Conservation (phyloP, 64 coral and sea anemone genomes). For the Astreopora myriophthalma region DNA sequence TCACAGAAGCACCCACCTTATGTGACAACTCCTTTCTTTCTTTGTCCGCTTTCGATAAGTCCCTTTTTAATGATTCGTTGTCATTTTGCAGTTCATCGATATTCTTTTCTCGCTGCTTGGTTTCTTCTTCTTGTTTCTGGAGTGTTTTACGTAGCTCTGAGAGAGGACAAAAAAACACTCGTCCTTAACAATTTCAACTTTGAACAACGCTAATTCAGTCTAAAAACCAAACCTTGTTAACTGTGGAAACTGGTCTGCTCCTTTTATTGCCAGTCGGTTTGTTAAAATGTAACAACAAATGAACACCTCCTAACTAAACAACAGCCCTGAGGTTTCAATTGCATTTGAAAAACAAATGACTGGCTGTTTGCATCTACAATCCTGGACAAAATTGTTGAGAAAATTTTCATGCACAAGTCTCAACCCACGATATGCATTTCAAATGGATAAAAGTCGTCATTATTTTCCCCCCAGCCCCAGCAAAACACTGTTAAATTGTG, state of each 20-base stretch:
- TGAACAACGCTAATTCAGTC: background rate
- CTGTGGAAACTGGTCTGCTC: no score
- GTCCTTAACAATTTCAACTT: background rate
- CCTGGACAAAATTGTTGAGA: no score
- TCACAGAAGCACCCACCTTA: conserved; percentile 39
- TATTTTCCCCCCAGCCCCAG: no score
- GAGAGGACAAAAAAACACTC: background rate
- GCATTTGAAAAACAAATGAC: no score
- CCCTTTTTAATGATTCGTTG: conserved; percentile 54
- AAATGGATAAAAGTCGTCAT: no score
- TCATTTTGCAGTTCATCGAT: conserved; percentile 65
- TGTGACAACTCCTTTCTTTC: conserved; percentile 63
- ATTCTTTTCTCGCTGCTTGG: conserved; percentile 50
- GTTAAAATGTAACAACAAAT: background rate
- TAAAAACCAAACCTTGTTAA: background rate
- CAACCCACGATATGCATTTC: no score
- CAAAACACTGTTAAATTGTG: no score
- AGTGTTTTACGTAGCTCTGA: conserved; percentile 73
- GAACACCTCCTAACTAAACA: no score
- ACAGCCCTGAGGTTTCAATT: no score
- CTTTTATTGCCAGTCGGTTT: no score
- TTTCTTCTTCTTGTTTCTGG: conserved; percentile 68
- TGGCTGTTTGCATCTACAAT: no score
- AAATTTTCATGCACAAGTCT: no score
- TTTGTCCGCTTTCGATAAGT: conserved; percentile 66